phyloP scores from a whole-genome alignment of 2,797 vertebrate species.

The Lepilemur septentrionalis region DNA sequence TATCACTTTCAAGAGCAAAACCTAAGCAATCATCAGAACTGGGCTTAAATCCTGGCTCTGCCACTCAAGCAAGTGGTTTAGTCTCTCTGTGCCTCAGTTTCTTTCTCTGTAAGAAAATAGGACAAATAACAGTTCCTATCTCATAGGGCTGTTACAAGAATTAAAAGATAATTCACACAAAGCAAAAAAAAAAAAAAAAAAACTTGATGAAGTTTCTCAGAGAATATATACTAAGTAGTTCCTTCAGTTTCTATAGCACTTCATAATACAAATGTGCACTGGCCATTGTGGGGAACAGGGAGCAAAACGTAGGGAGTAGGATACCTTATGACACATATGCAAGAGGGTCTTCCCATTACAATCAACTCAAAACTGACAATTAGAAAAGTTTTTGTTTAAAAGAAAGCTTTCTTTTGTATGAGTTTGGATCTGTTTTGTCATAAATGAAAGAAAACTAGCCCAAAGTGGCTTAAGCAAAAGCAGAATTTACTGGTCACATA shows the following conservation, averaged over 20 bases:
- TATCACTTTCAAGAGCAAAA: neutral
- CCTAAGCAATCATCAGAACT: neutral
- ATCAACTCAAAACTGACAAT: neutral
- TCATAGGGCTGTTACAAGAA: neutral
- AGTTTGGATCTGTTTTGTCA: neutral
- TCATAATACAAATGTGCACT: neutral
- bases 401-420: neutral
- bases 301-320: neutral
- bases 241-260: neutral
- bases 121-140: neutral
- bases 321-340: neutral
- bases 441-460: neutral
- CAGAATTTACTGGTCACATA: neutral
- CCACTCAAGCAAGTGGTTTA: neutral
- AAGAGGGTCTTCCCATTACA: neutral
- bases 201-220: neutral
- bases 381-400: neutral
- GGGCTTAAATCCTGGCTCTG: neutral
- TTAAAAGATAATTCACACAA: neutral
- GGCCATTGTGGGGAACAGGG: neutral
- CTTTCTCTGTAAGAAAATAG: neutral
- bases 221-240: neutral
- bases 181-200: no score
- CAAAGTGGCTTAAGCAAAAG: neutral
- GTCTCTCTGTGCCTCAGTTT: constrained; percentile 1